Base-by-base conservation (phyloP, 2,888 invertebrate species). In the Heteropelma amictum region DNA sequence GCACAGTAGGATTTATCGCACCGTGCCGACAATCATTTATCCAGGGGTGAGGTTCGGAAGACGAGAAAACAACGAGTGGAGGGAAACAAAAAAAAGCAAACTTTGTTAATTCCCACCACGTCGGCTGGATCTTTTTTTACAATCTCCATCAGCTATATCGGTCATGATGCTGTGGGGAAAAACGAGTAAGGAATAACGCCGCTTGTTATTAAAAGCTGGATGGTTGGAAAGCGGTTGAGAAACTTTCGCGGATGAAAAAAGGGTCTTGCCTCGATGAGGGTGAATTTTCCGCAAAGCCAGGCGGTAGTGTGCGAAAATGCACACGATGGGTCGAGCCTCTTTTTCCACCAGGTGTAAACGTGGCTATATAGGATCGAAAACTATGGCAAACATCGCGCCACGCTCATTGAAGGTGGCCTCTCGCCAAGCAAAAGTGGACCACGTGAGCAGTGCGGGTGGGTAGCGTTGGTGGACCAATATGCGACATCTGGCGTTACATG, bases 401-500 rank as follows among this genome's bases (percentile, higher is more conserved):
- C 17, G 26, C 61, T 51, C 54, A 58, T 56, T 28, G 71, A 56
- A 28, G 42, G 35, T 58, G 56, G 49, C 42, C 45, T 38, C 28
- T 8, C 51, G 40, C 67, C 61, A 49, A 61, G 35, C 56, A 40
- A n/a, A n/a, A 61, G 61, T 63, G 67, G 63, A 67, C 67, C 67
- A 67, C 49, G 47, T 35, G 60, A 63, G 33, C 12, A 38, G 12
- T 12, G 3, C 38, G 10, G 28, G 14, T 45, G 75, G 40, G 60
- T 69, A 76, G 81, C 82, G 82, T 81, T 83, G 84, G 84, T 83
- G 82, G 83, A 80, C 83, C 86, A 86, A 86, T 86, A 86, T 86
- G 87, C 85, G 84, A 82, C 88, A 88, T 87, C 88, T 88, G 88
- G 87, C 82, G 87, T 87, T 84, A 88, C 88, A 88, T 80, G 87